These are phyloP conservation scores for Otocyon megalotis DNA, from an alignment of 2,113 vertebrate species.

Conservation along the genomic window DNA sequence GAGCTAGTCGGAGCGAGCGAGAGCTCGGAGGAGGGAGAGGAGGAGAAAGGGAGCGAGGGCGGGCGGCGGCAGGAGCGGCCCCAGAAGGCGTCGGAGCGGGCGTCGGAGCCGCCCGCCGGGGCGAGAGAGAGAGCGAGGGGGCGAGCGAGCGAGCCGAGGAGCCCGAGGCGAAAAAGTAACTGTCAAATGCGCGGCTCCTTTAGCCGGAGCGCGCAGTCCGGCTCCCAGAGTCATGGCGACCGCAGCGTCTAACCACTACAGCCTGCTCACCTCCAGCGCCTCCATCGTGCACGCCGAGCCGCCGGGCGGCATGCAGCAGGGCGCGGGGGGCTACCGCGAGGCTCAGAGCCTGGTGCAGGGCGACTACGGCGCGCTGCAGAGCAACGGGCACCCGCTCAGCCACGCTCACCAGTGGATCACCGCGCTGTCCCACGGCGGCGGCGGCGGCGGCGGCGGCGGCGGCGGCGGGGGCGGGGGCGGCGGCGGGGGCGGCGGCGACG, in stretches of 20 bases:
- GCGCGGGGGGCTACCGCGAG: constrained; percentile 93
- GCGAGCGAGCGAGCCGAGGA: constrained; percentile 85
- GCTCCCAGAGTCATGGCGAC: constrained; percentile 98
- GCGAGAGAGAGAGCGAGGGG: constrained; percentile 83
- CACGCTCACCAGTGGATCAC: constrained; percentile 99
- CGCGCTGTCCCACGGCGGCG: constrained; percentile 96
- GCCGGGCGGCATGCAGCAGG: constrained; percentile 89
- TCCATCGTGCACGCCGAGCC: constrained; percentile 96
- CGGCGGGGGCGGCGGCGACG: constrained; percentile 91
- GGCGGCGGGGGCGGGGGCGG: constrained; percentile 90
- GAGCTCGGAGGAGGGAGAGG: constrained; percentile 74
- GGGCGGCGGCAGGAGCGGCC: constrained; percentile 75
- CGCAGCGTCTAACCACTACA: constrained; percentile 98
- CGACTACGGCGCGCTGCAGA: constrained; percentile 96
- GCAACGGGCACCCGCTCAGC: constrained; percentile 96
- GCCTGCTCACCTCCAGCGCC: constrained; percentile 96
- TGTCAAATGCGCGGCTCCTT: constrained; percentile 97
- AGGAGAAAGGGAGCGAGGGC: constrained; percentile 78
- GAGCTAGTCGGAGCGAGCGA: constrained; percentile 86
- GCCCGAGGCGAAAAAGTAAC: constrained; percentile 94
- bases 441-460: constrained; percentile 90
- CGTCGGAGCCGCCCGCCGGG: constrained; percentile 79
- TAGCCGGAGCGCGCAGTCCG: constrained; percentile 94
- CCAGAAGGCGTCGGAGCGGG: constrained; percentile 83
- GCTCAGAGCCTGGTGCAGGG: constrained; percentile 96